Evolutionary conservation across 2,797 vertebrate genomes (phyloP), one percentile per base, ranked within the genome.

Genomic region (Falco biarmicus): DNA sequence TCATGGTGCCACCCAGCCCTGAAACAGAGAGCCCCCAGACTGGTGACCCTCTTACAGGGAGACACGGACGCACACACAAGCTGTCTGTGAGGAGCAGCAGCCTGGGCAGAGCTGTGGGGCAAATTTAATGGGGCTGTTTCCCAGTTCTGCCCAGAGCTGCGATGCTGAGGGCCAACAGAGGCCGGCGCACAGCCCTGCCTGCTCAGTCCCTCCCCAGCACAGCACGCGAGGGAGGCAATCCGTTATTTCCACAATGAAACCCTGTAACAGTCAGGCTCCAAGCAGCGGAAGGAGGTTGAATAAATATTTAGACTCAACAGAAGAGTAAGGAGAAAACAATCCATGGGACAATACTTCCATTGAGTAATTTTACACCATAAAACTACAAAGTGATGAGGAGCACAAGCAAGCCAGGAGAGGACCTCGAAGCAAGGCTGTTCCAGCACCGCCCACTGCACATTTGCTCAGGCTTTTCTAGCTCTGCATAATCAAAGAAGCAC

Each of bases 401-500:
- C 66, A 57, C 50, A 75, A 64, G 50, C 11, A 34, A 91, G 32
- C 4, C 6, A 7, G 14, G 29, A 16, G 8, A 89, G 77, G 65
- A 57, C 54, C 43, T 61, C 4, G 1, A 2, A 59, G 69, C 2
- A 4, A 88, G 26, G 73, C 45, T 68, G 4, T 9, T 66, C 69
- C 37, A 39, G 3, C 3, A 13, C 65, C 71, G 73, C 77, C 91
- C 28, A 1, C 41, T 86, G 61, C 61, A 63, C 56, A 21, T 71
- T 56, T 74, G 29, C 60, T 85, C 34, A 32, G 73, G 57, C 68
- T 96, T 85, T 90, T 18, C 74, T 24, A 64, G 73, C 53, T 88
- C 85, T 87, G 83, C 82, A 81, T 94, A 93, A 92, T 96, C 69
- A 32, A 95, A 89, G 60, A 91, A 73, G 83, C 80, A 82, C 70